phyloP scores from a whole-genome alignment of 2,888 invertebrate species.

The Standfussiana lucernea region DNA sequence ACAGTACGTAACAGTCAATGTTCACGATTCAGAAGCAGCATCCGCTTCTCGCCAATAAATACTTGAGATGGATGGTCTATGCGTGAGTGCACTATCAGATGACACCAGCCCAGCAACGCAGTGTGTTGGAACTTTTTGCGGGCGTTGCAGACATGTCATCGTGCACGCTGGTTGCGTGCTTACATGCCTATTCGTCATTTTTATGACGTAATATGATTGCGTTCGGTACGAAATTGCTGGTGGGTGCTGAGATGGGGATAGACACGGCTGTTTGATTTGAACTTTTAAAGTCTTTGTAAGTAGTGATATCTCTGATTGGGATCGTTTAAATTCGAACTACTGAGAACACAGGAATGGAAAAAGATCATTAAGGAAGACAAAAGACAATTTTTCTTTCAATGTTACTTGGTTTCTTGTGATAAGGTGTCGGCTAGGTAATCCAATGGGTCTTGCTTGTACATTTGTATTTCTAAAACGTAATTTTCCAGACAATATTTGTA shows the following conservation, averaged over 20 bases:
- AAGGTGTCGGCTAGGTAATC: not conserved
- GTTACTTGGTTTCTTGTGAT: not conserved
- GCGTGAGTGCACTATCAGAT: conserved; percentile 86
- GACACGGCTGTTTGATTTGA: conserved; percentile 55
- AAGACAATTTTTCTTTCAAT: not conserved
- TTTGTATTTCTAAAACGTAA: not conserved
- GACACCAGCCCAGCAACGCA: conserved; percentile 67
- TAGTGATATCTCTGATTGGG: not conserved
- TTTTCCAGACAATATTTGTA: not conserved
- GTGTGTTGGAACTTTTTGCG: conserved; percentile 73
- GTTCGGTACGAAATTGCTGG: conserved; percentile 72
- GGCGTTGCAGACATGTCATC: conserved; percentile 71
- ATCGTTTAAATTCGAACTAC: not conserved
- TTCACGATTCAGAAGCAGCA: conserved; percentile 74
- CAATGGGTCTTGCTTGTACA: not conserved
- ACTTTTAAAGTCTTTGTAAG: not conserved
- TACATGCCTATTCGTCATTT: conserved; percentile 86
- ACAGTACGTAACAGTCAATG: conserved; percentile 68
- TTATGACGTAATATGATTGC: conserved; percentile 88
- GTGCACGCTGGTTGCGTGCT: conserved; percentile 79
- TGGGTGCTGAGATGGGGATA: conserved; percentile 47
- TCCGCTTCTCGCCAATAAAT: conserved; percentile 84
- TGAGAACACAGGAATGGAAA: not conserved
- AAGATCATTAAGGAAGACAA: not conserved
- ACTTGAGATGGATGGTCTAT: conserved; percentile 82